Conservation (phyloP, 2,797 vertebrate species). For the Danio albolineatus region DNA sequence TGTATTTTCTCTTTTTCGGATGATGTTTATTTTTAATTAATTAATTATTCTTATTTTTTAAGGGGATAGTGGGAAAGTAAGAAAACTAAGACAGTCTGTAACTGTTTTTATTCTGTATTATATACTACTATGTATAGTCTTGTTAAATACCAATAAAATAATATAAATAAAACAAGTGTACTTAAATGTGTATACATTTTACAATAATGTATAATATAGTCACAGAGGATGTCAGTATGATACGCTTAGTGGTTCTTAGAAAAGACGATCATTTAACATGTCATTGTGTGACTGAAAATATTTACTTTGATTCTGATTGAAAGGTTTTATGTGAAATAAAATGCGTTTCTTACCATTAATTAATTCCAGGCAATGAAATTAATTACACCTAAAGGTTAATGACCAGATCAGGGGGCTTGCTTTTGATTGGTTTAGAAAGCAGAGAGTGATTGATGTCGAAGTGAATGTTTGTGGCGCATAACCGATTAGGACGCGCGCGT, state of each 20-base stretch:
- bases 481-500: background rate
- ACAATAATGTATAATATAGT: background rate
- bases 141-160: no score
- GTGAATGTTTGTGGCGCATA: background rate
- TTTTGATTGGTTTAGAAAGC: slow-evolving; percentile 1
- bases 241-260: background rate
- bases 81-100: no score
- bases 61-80: no score
- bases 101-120: no score
- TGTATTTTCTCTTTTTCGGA: no score
- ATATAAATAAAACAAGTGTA: no score
- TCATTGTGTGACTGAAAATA: background rate
- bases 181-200: background rate
- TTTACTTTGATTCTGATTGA: background rate
- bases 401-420: background rate
- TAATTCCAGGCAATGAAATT: background rate
- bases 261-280: background rate
- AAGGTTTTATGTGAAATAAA: background rate
- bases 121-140: no score
- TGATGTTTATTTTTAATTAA: no score
- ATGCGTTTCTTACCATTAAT: background rate
- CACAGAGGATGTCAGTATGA: background rate
- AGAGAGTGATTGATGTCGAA: background rate
- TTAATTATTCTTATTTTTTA: no score
- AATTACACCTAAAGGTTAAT: background rate